These are phyloP conservation scores for Artemisiospiza belli DNA, from an alignment of 2,113 vertebrate species.

Conservation along the genomic window DNA sequence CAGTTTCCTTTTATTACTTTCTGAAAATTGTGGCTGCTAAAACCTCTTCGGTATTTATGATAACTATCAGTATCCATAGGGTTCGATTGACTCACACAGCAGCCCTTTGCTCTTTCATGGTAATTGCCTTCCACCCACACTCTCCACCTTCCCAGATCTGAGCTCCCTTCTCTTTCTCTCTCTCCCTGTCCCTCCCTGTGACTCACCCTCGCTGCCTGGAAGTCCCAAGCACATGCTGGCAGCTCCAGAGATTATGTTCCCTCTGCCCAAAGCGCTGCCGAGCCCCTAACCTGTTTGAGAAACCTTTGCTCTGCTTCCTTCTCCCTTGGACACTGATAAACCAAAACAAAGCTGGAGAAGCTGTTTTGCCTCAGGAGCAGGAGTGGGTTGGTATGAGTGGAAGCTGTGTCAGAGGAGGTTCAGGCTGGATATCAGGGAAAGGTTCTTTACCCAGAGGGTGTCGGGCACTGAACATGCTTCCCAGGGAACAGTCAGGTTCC, in stretches of 20 bases:
- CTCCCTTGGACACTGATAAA: not conserved
- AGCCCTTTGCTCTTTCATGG: not conserved
- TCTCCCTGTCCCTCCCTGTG: conserved; percentile 35
- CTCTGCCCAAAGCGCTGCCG: not conserved
- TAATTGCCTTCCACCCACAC: conserved; percentile 39
- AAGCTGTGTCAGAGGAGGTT: not conserved
- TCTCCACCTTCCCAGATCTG: conserved; percentile 33
- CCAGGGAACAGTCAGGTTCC: not conserved
- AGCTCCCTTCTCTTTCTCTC: not conserved
- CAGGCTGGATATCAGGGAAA: not conserved
- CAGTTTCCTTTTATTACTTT: not conserved
- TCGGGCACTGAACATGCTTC: fast-evolving
- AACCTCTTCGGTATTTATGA: conserved; percentile 6
- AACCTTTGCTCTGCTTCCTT: not conserved
- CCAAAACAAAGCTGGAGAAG: not conserved
- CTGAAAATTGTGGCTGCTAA: not conserved
- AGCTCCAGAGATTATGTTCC: not conserved
- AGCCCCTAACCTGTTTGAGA: not conserved
- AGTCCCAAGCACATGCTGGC: not conserved
- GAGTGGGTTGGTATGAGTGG: not conserved
- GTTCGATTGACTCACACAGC: not conserved
- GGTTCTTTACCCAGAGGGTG: not conserved
- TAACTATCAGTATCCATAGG: conserved; percentile 5
- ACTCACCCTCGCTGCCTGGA: conserved; percentile 35
- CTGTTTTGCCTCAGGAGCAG: not conserved